Evolutionary conservation across 2,113 vertebrate genomes (phyloP).

Genomic region (Astur gentilis): DNA sequence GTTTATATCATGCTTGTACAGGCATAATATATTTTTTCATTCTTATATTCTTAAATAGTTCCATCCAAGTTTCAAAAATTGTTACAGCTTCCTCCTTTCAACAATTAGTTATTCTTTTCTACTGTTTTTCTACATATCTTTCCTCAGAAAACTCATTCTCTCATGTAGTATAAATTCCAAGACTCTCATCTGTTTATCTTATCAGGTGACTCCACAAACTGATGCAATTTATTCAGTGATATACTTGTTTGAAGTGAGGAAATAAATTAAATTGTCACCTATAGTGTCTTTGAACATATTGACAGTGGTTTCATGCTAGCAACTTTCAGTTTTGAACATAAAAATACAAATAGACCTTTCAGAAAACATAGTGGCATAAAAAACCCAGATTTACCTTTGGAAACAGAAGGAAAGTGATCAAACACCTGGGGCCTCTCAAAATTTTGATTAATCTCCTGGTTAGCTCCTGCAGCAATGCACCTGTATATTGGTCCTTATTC

Average conservation of each 20-base stretch:
- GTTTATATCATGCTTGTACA: neutral
- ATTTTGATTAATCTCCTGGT: neutral
- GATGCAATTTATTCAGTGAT: neutral
- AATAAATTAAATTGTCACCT: neutral
- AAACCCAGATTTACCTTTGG: neutral
- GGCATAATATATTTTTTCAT: neutral
- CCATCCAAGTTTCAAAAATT: neutral
- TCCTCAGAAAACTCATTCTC: neutral
- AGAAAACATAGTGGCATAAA: neutral
- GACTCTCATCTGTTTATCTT: neutral
- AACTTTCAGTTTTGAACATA: neutral
- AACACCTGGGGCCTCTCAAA: neutral
- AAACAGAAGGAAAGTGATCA: neutral
- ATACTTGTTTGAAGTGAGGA: neutral
- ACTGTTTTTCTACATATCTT: neutral
- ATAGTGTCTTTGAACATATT: neutral
- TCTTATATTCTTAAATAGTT: neutral
- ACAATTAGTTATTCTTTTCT: neutral
- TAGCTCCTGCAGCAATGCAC: neutral
- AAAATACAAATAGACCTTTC: neutral
- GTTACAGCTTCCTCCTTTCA: neutral
- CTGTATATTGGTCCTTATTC: neutral
- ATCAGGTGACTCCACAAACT: neutral
- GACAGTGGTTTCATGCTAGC: neutral
- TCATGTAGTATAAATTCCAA: neutral